Percentiles rank a stretch among this genome's conserved stretches.
phyloP scores from a whole-genome alignment of 2,888 invertebrate species.

The Drosophila anomelani region DNA sequence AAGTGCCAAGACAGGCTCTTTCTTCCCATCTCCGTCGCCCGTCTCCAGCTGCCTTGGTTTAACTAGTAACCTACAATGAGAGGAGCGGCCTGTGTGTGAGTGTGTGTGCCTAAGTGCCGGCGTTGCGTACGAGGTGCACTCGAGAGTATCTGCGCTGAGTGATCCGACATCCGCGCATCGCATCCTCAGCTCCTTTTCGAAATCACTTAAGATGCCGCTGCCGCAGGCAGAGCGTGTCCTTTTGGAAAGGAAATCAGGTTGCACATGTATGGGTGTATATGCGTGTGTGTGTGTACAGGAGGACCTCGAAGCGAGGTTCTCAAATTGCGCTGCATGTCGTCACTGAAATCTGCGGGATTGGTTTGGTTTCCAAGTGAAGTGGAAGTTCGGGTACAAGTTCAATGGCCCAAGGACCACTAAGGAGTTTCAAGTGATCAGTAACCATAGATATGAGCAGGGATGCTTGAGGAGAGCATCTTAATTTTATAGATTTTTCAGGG shows the following conservation, averaged over 20 bases:
- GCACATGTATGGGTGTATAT: slow-evolving; percentile 48
- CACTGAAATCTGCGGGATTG: slow-evolving; percentile 33
- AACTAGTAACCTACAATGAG: slow-evolving; percentile 76
- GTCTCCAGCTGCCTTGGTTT: slow-evolving; percentile 39
- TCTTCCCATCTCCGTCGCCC: slow-evolving; percentile 31
- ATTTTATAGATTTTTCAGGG: background rate
- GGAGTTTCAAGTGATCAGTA: slow-evolving; percentile 38
- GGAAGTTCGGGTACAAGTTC: slow-evolving; percentile 60
- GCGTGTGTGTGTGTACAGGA: background rate
- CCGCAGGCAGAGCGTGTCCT: slow-evolving; percentile 72
- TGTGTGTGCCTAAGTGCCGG: slow-evolving; percentile 69
- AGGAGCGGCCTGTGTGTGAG: slow-evolving; percentile 31
- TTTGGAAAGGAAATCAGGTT: slow-evolving; percentile 73
- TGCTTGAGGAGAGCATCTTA: background rate
- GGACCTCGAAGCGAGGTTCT: slow-evolving; percentile 8
- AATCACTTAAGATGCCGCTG: slow-evolving; percentile 74
- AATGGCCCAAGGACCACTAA: slow-evolving; percentile 62
- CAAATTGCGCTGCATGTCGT: slow-evolving; percentile 48
- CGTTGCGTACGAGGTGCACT: slow-evolving; percentile 71
- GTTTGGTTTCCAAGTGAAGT: slow-evolving; percentile 58
- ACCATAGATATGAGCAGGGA: slow-evolving; percentile 17
- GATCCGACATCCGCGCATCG: slow-evolving; percentile 59
- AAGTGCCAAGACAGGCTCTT: slow-evolving; percentile 52
- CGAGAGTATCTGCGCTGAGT: slow-evolving; percentile 46
- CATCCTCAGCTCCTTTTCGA: slow-evolving; percentile 59